Percentiles rank a stretch among this genome's conserved stretches.
Evolutionary conservation across 2,113 vertebrate genomes (phyloP).

Genomic region (Hystrix cristata): DNA sequence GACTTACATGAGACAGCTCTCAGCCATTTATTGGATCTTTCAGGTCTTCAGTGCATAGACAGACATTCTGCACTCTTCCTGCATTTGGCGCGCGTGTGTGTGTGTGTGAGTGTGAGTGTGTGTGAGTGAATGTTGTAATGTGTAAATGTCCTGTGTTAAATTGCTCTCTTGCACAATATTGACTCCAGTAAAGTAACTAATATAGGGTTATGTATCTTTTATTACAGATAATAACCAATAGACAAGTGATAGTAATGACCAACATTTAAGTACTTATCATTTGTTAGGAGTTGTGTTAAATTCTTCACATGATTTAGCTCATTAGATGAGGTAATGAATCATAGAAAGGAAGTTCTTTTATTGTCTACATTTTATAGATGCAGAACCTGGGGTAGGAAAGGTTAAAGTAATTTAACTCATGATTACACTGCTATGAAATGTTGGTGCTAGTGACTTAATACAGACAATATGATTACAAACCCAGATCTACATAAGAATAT

Average conservation of each 20-base stretch:
- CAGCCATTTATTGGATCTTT: too few species aligned
- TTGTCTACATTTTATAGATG: conserved; percentile 17
- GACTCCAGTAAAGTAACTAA: too few species aligned
- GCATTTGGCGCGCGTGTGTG: too few species aligned
- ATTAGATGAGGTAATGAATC: conserved; percentile 14
- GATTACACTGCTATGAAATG: not conserved
- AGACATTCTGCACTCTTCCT: too few species aligned
- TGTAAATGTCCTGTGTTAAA: too few species aligned
- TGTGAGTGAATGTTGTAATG: too few species aligned
- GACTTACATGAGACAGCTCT: too few species aligned
- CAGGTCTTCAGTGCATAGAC: too few species aligned
- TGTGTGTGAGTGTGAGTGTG: too few species aligned
- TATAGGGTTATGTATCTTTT: not conserved
- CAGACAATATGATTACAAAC: not conserved
- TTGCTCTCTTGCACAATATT: too few species aligned
- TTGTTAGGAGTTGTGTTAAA: not conserved
- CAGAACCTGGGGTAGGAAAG: not conserved
- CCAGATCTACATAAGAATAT: not conserved
- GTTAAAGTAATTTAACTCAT: not conserved
- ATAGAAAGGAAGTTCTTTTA: not conserved
- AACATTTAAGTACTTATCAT: not conserved
- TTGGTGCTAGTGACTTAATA: not conserved
- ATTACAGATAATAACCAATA: not conserved
- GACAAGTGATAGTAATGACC: not conserved
- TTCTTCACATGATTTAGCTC: not conserved